Evolutionary conservation across 2,797 vertebrate species (phyloP).

Genomic region (Gambusia yucatana): DNA sequence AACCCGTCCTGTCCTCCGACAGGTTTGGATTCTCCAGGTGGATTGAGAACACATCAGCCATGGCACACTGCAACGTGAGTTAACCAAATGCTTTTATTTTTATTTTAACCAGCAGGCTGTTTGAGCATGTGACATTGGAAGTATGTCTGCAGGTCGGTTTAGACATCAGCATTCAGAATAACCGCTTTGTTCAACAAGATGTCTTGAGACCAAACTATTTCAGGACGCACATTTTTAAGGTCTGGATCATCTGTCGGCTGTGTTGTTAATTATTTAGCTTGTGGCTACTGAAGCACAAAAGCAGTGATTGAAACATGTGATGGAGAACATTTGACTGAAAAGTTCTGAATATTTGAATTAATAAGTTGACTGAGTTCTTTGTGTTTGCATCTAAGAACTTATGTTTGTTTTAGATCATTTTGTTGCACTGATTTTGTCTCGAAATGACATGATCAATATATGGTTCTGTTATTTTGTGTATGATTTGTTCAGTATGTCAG

Average conservation of each 20-base stretch:
- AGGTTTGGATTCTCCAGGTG: slow-evolving; percentile 54
- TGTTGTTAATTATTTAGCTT: neutral
- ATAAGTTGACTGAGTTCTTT: neutral
- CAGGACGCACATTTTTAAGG: neutral
- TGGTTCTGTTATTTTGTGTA: neutral
- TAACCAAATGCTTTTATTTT: neutral
- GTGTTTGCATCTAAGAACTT: neutral
- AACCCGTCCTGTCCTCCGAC: slow-evolving; percentile 22
- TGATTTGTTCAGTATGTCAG: neutral
- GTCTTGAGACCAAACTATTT: slow-evolving; percentile 3
- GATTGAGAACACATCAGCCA: slow-evolving; percentile 63
- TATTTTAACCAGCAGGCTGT: neutral
- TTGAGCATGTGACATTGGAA: slow-evolving; percentile 6
- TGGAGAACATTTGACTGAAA: neutral
- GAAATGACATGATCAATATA: neutral
- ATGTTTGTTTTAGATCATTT: neutral
- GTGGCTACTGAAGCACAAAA: neutral
- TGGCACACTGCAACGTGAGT: slow-evolving; percentile 81
- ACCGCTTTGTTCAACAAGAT: slow-evolving; percentile 3
- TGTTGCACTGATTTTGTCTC: neutral
- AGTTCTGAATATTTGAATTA: neutral
- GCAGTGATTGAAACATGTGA: neutral
- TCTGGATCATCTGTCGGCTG: neutral
- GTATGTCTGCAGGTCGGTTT: neutral
- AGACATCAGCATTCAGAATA: neutral